Base-by-base conservation (phyloP, 2,888 invertebrate species). In the Seira musarum region DNA sequence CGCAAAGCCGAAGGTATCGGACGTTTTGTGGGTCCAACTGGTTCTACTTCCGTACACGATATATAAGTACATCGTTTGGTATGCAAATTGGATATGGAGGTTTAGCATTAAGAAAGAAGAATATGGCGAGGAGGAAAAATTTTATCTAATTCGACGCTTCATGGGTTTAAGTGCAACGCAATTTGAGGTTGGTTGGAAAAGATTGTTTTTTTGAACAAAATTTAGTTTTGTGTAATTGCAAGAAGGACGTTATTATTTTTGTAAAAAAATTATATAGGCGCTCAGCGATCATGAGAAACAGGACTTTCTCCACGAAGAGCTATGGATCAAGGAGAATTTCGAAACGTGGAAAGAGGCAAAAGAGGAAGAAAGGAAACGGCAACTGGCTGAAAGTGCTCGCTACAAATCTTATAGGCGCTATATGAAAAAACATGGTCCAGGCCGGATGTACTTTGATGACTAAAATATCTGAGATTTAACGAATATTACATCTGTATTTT, bases 361-460 rank as follows among this genome's bases (percentile, higher is more conserved):
- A 88, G 96, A 97, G 86, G 95, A 95, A 87, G 94, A 95, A 88
- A 92, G 93, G 88, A 96, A 95, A 88, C 93, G 93, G 85, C 93
- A 95, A 86, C 88, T 96, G 88, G 95, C 96, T 0, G 95, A 96
- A 87, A 96, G 93, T 89, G 93, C 94, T 71, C 92, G 93, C 87
- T 95, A 96, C 88, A 97, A 96, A 89, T 93, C 95, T 83, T 96
- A 96, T 88, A 91, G 97, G 81, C 91, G 97, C 78, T 97, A 95
- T 88, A 93, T 97, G 90, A 96, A 96, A 89, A 95, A 94, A 87
- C 96, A 96, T 88, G 96, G 96, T 1, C 93, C 95, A 0, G 94
- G 95, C 0, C 92, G 96, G 88, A 95, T 97, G 91, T 95, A 95
- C n/a, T 97, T 97, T 89, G 96, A 95, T 87, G 95, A 95, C 88